A percentile compares a stretch with the other conserved stretches of the same genome.
phyloP scores from a whole-genome alignment of 2,888 invertebrate species.

The Calephelis perditalis region DNA sequence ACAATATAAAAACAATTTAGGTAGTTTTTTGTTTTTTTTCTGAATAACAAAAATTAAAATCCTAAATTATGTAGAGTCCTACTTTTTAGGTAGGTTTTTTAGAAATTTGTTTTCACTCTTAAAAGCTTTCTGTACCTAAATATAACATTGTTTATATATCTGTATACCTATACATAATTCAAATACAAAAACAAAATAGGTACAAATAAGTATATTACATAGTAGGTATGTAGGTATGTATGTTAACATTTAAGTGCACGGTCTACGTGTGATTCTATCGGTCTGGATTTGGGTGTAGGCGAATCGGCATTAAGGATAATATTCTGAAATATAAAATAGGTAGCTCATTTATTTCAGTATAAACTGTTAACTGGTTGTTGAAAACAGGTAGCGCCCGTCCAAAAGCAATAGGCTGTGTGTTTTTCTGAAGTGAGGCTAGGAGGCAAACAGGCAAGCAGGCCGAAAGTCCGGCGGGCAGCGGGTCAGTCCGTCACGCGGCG shows the following conservation, averaged over 20 bases:
- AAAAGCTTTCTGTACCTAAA: too few species aligned
- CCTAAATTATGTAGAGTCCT: background rate
- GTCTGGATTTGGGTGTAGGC: too few species aligned
- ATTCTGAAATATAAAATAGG: background rate
- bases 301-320: background rate
- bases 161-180: too few species aligned
- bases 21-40: background rate
- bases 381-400: background rate
- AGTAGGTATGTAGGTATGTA: too few species aligned
- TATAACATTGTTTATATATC: too few species aligned
- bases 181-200: too few species aligned
- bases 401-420: background rate
- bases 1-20: background rate
- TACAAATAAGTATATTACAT: too few species aligned
- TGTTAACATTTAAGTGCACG: too few species aligned
- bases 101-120: too few species aligned
- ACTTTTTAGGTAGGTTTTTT: too few species aligned
- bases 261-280: too few species aligned
- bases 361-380: background rate
- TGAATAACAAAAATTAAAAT: background rate
- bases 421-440: slow-evolving; percentile 38
- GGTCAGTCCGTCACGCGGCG: slow-evolving; percentile 69
- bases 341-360: background rate
- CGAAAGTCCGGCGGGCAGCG: slow-evolving; percentile 56
- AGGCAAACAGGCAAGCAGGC: slow-evolving; percentile 46